Conservation (phyloP, 1,140 invertebrate genomes). For the Drosophila sp. region DNA sequence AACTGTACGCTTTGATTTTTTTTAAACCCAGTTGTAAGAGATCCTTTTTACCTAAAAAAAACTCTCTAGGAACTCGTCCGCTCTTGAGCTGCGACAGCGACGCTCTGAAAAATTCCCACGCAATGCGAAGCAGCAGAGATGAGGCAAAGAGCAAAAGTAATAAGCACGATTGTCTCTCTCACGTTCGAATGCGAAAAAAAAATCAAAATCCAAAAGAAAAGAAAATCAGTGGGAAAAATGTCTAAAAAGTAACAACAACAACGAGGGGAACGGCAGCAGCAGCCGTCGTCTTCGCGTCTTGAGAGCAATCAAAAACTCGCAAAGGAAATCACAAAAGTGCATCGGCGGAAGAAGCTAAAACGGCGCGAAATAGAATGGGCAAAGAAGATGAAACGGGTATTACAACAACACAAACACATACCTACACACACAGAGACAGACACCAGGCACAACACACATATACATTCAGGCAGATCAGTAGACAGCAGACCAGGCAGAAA, state of each 20-base stretch:
- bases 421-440: conserved; percentile 28
- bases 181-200: conserved; percentile 37
- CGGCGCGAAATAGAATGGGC: conserved; percentile 77
- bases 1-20: neutral
- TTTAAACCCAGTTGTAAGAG: conserved; percentile 1
- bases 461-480: conserved; percentile 50
- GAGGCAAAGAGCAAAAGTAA: conserved; percentile 36
- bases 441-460: conserved; percentile 5
- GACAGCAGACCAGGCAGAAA: conserved; percentile 41
- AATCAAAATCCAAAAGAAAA: conserved; percentile 52
- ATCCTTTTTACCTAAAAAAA: conserved; percentile 31
- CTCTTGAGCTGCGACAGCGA: conserved; percentile 23
- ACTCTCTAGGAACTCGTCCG: conserved; percentile 20
- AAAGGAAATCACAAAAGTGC: conserved; percentile 82
- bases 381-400: conserved; percentile 80
- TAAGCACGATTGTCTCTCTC: conserved; percentile 47
- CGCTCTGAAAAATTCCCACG: conserved; percentile 69
- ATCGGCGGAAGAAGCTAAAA: conserved; percentile 78
- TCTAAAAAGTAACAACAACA: conserved; percentile 42
- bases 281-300: conserved; percentile 40
- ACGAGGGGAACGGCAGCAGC: conserved; percentile 28
- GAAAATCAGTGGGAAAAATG: conserved; percentile 75
- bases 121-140: conserved; percentile 52
- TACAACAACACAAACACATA: conserved; percentile 62
- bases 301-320: conserved; percentile 59